Base-by-base conservation (phyloP, 2,888 invertebrate species). In the Lasioglossum pauxillum region DNA sequence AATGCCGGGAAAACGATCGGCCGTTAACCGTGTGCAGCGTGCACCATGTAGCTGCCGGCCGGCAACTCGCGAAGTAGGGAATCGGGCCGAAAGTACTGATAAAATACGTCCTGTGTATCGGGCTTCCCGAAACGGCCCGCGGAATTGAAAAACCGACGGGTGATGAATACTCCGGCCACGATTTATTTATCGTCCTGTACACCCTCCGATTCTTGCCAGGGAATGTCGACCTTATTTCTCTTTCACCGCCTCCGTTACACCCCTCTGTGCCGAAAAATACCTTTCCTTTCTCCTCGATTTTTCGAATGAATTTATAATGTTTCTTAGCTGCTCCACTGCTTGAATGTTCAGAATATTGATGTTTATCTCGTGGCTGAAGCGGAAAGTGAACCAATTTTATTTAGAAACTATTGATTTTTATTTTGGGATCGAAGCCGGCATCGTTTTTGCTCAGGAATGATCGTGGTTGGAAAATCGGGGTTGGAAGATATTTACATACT, bases 1-100 rank as follows among this genome's bases (percentile, higher is more conserved):
- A 87, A 76, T n/a, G 57, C 49, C 23, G 35, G 27, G 78, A 27
- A 84, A 87, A 86, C 86, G 86, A 86, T 86, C 86, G 79, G 53
- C 80, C 31, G 86, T 86, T 85, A 82, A 78, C 82, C 60, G n/a
- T 44, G 23, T 53, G 44, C 46, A 53, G 23, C 23, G 53, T n/a
- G 53, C 8, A n/a, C 23, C 53, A 10, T 53, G 53, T 19, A 23
- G 53, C 53, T 53, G 53, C 44, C 31, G 41, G 23, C 44, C 67
- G 57, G 8, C 69, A 60, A 74, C 57, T 60, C 64, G 73, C 64
- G 38, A 83, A 53, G 19, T 27, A n/a, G 38, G 49, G 27, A 76
- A 76, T 8, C 27, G 8, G 19, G 35, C 10, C 78, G 60, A 75
- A 84, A 81, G 80, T 84, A 75, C 53, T 35, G 81, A 75, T 86